Conservation (phyloP, 1,140 invertebrate genomes). For the Drosophila busckii region DNA sequence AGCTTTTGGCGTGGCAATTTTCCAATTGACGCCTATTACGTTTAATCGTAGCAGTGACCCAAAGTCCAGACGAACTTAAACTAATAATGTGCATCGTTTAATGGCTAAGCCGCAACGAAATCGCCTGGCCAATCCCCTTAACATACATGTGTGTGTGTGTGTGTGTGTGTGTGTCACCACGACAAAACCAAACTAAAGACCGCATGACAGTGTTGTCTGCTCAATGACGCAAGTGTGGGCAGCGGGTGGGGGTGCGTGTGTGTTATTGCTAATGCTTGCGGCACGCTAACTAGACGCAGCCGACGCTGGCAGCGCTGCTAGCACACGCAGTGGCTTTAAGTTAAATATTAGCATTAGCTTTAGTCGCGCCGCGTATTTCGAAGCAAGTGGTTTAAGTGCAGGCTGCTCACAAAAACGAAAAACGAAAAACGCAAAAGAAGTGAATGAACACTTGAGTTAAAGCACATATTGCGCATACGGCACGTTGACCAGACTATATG, state of each 20-base stretch:
- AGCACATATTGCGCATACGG: conserved; percentile 41
- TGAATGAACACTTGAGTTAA: conserved; percentile 13
- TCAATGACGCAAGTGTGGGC: no score
- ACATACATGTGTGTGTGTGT: conserved; percentile 9
- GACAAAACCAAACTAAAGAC: no score
- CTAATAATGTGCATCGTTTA: conserved; percentile 74
- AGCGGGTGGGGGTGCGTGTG: no score
- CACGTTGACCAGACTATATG: conserved; percentile 30
- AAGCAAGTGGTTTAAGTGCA: conserved; percentile 71
- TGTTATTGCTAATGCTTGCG: conserved; percentile 43
- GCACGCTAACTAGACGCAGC: conserved; percentile 60
- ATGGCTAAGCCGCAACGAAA: conserved; percentile 70
- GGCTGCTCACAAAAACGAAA: no score
- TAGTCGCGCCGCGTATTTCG: conserved; percentile 65
- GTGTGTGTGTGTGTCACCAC: conserved; percentile 14
- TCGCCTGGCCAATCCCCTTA: conserved; percentile 46
- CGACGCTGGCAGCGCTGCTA: conserved; percentile 11
- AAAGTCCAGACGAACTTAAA: conserved; percentile 72
- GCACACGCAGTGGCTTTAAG: conserved; percentile 52
- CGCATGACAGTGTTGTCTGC: no score
- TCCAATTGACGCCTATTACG: conserved; percentile 75
- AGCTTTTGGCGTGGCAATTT: conserved; percentile 64
- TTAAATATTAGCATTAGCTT: conserved; percentile 47
- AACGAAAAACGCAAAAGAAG: conserved; percentile 22
- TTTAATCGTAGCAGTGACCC: conserved; percentile 75